These are phyloP conservation scores for Pelecanus crispus DNA, from an alignment of 2,113 vertebrate genomes.

Conservation along the genomic window DNA sequence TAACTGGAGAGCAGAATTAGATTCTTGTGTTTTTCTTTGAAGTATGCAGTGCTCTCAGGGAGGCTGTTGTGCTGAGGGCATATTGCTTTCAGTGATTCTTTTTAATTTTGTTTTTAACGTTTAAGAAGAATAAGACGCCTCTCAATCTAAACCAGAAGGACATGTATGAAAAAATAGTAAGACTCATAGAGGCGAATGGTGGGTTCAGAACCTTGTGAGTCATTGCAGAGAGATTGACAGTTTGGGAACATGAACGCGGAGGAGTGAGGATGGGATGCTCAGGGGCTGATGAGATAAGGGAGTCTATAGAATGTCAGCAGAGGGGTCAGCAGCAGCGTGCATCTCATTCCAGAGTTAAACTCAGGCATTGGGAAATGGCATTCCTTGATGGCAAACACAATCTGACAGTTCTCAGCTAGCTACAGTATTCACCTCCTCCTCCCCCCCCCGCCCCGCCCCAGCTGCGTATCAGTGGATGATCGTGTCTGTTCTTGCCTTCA, in stretches of 20 bases:
- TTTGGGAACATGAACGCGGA: slow-evolving; percentile 55
- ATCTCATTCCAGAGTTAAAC: slow-evolving; percentile 60
- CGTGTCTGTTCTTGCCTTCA: slow-evolving; percentile 59
- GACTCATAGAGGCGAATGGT: slow-evolving; percentile 44
- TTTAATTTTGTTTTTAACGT: slow-evolving; percentile 38
- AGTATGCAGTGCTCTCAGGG: slow-evolving; percentile 6
- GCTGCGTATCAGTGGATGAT: background rate
- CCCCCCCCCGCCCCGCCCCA: background rate
- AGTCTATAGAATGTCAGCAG: slow-evolving; percentile 51
- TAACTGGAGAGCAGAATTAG: slow-evolving; percentile 30
- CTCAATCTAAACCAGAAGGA: slow-evolving; percentile 58
- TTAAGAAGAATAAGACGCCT: slow-evolving; percentile 43
- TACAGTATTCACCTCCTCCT: slow-evolving; percentile 25
- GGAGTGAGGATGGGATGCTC: slow-evolving; percentile 58
- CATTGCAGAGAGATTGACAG: slow-evolving; percentile 59
- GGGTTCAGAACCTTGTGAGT: slow-evolving; percentile 63
- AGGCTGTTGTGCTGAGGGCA: slow-evolving; percentile 47
- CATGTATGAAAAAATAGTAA: slow-evolving; percentile 39
- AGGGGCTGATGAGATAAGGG: slow-evolving; percentile 53
- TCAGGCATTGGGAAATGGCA: slow-evolving; percentile 58
- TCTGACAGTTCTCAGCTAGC: slow-evolving; percentile 62
- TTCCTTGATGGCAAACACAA: slow-evolving; percentile 69
- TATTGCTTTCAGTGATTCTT: slow-evolving; percentile 26
- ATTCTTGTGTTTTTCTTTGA: slow-evolving; percentile 19
- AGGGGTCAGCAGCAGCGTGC: slow-evolving; percentile 57